These are phyloP conservation scores for Sorex fumeus DNA, from an alignment of 2,113 vertebrate genomes.

Conservation along the genomic window DNA sequence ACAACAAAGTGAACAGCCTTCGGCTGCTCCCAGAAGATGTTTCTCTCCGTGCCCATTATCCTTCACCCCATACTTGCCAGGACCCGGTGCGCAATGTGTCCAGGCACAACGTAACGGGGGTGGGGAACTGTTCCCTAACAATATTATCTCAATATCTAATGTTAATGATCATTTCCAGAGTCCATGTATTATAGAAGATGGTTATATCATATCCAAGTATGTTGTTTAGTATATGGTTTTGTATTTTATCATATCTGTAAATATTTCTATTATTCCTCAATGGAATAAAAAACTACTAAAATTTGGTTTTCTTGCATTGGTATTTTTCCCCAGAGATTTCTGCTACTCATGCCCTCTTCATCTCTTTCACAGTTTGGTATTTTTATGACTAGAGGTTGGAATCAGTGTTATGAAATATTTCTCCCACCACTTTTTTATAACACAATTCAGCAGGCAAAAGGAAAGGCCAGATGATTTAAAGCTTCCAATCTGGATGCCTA, in stretches of 20 bases:
- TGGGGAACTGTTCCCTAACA: no score
- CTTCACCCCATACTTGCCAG: no score
- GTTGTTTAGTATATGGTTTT: background rate
- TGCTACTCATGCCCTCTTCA: background rate
- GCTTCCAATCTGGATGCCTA: background rate
- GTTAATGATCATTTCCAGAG: background rate
- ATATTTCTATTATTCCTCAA: background rate
- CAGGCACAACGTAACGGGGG: no score
- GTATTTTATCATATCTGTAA: slow-evolving; percentile 4
- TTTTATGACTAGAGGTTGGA: background rate
- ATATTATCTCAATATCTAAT: background rate
- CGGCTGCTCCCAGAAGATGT: no score
- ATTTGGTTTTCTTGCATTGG: background rate
- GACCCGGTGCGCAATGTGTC: no score
- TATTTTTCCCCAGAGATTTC: slow-evolving; percentile 1
- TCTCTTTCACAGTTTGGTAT: background rate
- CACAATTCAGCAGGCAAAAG: background rate
- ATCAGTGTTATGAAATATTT: slow-evolving; percentile 56
- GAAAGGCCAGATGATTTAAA: slow-evolving; percentile 64
- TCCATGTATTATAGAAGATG: background rate
- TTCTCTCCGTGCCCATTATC: no score
- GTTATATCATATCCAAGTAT: no score
- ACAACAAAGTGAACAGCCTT: no score
- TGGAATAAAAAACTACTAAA: slow-evolving; percentile 21
- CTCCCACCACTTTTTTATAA: background rate